phyloP scores from a whole-genome alignment of 1,140 invertebrate species.

The Temnothorax curvispinosus region DNA sequence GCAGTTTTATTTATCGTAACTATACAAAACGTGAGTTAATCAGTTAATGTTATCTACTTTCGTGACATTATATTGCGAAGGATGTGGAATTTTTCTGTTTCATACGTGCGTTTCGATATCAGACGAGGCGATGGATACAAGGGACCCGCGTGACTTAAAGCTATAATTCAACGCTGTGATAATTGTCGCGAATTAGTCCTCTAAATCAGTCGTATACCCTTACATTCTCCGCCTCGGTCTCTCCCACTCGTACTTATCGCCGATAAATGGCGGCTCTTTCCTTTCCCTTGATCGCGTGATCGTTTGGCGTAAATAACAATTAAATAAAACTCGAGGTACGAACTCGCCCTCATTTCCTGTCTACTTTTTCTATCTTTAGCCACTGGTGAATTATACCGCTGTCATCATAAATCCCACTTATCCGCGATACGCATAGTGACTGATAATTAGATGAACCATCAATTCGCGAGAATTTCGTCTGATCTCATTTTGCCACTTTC shows the following conservation, averaged over 20 bases:
- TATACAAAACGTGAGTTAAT: background rate
- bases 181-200: constrained; percentile 74
- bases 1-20: background rate
- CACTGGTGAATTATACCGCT: constrained; percentile 76
- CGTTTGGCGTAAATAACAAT: constrained; percentile 82
- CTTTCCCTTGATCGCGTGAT: constrained; percentile 76
- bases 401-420: constrained; percentile 82
- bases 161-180: constrained; percentile 59
- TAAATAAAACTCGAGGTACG: constrained; percentile 75
- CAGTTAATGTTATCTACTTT: constrained; percentile 9
- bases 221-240: background rate
- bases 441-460: constrained; percentile 78
- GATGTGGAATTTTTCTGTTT: background rate
- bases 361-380: background rate
- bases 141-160: constrained; percentile 47
- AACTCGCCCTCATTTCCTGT: constrained; percentile 63
- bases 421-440: constrained; percentile 79
- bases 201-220: constrained; percentile 65
- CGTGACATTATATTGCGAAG: background rate
- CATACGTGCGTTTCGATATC: background rate
- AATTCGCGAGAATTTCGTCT: constrained; percentile 34
- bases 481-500: background rate
- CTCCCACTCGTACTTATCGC: background rate
- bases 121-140: constrained; percentile 30
- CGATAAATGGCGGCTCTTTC: background rate